A percentile compares a stretch with the other conserved stretches of the same genome.
Conservation (phyloP, 2,113 vertebrate genomes). For the Calidris pygmaea region DNA sequence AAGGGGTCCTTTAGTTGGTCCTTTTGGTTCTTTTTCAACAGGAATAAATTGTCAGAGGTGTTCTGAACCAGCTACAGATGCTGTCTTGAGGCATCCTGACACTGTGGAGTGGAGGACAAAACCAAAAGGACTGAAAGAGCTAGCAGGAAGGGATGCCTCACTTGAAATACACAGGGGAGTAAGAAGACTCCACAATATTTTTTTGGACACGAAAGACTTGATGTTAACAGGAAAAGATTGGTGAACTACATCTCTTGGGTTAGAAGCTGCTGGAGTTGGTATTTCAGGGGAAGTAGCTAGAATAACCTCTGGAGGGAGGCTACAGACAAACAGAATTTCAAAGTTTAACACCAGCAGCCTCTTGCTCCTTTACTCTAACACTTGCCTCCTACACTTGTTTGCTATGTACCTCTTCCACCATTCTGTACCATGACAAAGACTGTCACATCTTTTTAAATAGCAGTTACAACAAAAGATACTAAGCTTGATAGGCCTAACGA, state of each 20-base stretch:
- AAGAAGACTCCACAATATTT: not conserved
- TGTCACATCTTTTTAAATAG: not conserved
- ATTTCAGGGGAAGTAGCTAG: not conserved
- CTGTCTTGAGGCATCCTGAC: accelerated
- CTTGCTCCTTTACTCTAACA: not conserved
- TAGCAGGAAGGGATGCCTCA: not conserved
- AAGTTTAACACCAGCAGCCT: not conserved
- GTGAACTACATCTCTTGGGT: not conserved
- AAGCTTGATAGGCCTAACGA: not conserved
- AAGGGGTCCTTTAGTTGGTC: not conserved
- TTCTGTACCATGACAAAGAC: not conserved
- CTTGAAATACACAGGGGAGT: not conserved
- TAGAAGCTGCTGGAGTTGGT: not conserved
- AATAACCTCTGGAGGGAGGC: not conserved
- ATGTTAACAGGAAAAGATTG: not conserved
- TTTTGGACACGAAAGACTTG: not conserved
- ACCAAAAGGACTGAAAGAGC: not conserved
- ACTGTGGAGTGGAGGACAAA: not conserved
- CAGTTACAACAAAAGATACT: not conserved
- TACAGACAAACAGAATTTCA: not conserved
- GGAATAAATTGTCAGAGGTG: not conserved
- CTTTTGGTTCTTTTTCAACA: not conserved
- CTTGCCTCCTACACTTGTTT: not conserved
- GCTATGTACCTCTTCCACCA: not conserved
- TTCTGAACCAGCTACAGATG: not conserved